Percentiles rank a stretch among this genome's conserved stretches.
Evolutionary conservation across 2,797 vertebrate genomes (phyloP).

Genomic region (Pelobates cultripes): DNA sequence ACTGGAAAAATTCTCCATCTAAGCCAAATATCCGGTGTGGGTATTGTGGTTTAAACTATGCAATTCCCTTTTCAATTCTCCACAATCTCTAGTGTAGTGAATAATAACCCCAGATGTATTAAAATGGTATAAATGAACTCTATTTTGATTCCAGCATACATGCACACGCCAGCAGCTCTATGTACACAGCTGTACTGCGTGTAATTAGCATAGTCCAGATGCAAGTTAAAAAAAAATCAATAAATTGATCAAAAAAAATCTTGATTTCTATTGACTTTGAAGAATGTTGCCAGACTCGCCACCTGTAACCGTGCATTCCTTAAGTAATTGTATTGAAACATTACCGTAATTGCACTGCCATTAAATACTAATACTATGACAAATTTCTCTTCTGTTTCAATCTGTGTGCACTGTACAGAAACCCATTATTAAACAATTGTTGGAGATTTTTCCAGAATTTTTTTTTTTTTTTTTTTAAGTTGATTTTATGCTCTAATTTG

Average conservation of each 20-base stretch:
- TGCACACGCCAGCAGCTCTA: neutral
- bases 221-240: slow-evolving; percentile 9
- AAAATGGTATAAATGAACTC: neutral
- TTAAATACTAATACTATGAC: slow-evolving; percentile 10
- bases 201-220: neutral
- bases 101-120: neutral
- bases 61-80: no score
- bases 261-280: neutral
- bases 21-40: no score
- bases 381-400: neutral
- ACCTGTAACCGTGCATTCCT: slow-evolving; percentile 15
- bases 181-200: neutral
- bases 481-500: no score
- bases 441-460: neutral
- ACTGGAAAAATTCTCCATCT: no score
- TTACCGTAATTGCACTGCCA: slow-evolving; percentile 7
- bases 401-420: neutral
- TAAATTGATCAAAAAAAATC: slow-evolving; percentile 1
- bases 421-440: neutral
- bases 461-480: neutral
- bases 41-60: no score
- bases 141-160: neutral
- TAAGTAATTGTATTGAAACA: slow-evolving; percentile 9
- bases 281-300: neutral
- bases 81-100: no score